Conservation (phyloP, 64 coral and sea anemone species). For the Actinia tenebrosa region DNA sequence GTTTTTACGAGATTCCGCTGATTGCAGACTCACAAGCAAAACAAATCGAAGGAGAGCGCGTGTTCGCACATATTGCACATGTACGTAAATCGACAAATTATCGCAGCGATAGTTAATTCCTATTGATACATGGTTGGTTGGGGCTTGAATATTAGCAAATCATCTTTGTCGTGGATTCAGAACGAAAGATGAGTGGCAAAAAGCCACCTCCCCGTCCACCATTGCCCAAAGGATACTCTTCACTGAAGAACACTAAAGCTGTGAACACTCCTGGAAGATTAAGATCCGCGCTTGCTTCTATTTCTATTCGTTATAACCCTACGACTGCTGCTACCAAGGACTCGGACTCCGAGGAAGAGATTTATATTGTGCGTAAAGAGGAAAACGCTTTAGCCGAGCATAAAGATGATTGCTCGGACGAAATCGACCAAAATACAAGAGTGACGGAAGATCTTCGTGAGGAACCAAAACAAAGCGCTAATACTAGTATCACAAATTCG, state of each 20-base stretch:
- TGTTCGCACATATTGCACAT: background rate
- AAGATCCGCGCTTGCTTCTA: conserved; percentile 48
- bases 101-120: background rate
- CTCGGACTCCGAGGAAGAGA: conserved; percentile 87
- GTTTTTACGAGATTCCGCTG: conserved; percentile 11
- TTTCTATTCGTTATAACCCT: conserved; percentile 79
- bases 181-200: conserved; percentile 61
- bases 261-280: conserved; percentile 45
- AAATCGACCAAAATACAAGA: conserved; percentile 21
- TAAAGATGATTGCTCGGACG: conserved; percentile 13
- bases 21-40: background rate
- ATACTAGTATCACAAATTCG: background rate
- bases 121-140: conserved; percentile 28
- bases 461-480: background rate
- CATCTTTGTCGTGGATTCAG: conserved; percentile 23
- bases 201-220: conserved; percentile 86
- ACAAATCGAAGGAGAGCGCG: conserved; percentile 8
- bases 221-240: conserved; percentile 26
- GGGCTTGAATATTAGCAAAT: conserved; percentile 27
- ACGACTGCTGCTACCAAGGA: conserved; percentile 46
- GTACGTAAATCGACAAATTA: background rate
- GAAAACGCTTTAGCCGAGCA: conserved; percentile 18
- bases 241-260: conserved; percentile 38
- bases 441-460: conserved; percentile 6
- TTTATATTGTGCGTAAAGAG: conserved; percentile 77